Conservation (phyloP, 1,140 invertebrate species). For the Trachymyrmex cornetzi region DNA sequence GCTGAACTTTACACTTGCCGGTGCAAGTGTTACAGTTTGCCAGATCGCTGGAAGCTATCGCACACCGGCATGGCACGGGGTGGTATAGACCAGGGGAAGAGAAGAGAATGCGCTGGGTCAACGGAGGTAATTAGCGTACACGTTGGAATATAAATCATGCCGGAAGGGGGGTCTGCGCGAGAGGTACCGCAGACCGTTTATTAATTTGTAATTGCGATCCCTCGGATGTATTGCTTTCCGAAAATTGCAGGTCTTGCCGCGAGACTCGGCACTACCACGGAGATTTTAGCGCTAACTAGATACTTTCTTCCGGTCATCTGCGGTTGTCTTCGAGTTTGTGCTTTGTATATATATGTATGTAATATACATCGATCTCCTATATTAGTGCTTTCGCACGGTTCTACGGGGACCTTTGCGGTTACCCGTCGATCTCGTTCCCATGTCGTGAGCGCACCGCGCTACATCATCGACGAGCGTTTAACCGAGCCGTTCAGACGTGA, state of each 20-base stretch:
- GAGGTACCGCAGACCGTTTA: constrained; percentile 74
- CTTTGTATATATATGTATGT: neutral
- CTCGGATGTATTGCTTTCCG: constrained; percentile 71
- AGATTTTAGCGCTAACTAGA: constrained; percentile 75
- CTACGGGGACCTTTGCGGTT: constrained; percentile 53
- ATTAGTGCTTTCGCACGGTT: constrained; percentile 66
- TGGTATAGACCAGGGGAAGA: neutral
- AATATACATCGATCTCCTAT: constrained; percentile 30
- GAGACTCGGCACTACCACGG: constrained; percentile 69
- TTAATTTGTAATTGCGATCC: constrained; percentile 80
- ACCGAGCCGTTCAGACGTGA: constrained; percentile 72
- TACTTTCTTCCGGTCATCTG: constrained; percentile 72
- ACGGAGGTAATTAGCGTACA: constrained; percentile 75
- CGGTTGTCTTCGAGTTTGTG: neutral
- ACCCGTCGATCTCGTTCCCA: constrained; percentile 72
- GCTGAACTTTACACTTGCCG: constrained; percentile 45
- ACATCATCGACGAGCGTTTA: constrained; percentile 70
- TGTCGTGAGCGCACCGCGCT: constrained; percentile 64
- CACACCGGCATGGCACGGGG: neutral
- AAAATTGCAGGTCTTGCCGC: constrained; percentile 77
- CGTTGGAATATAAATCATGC: constrained; percentile 75
- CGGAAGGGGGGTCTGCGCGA: constrained; percentile 67
- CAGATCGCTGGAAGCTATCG: constrained; percentile 36
- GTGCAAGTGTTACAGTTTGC: constrained; percentile 26
- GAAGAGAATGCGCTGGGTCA: constrained; percentile 47